Evolutionary conservation across 1,140 invertebrate genomes (phyloP), one percentile per base, ranked within the genome.

Genomic region (Heterodera carotae): DNA sequence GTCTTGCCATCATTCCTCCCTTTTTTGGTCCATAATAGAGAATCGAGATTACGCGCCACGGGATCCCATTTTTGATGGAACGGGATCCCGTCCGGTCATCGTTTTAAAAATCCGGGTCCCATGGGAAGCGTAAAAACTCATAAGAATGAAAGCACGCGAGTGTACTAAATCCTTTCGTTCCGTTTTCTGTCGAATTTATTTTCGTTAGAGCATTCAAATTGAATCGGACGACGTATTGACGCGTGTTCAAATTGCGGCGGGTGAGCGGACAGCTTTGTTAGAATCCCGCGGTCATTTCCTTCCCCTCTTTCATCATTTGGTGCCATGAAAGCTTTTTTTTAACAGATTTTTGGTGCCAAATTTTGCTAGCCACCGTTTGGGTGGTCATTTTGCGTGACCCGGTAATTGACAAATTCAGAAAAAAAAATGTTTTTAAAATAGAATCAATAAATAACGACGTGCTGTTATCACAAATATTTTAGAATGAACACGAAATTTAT

Each of bases 401-500:
- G 1, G 91, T 92, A 89, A 39, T 39, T 39, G n/a, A n/a, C n/a
- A n/a, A n/a, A n/a, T n/a, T n/a, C n/a, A n/a, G n/a, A n/a, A n/a
- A n/a, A n/a, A n/a, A n/a, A n/a, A n/a, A n/a, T n/a, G n/a, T n/a
- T n/a, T n/a, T n/a, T n/a, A 89, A 88, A 56, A 34, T 36, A 39
- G 18, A 56, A 18, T 33, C 70, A 84, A 78, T 59, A 43, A 0
- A 43, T n/a, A 43, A 12, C 39, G 2, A 22, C 18, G 53, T 71
- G 56, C 22, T 43, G 7, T 48, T 31, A 0, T 74, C 22, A 22
- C 15, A 75, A 60, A 31, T 31, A 2, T 76, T 69, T 3, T 15
- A 92, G 92, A 94, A 98, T 90, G 94, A 91, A 1, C 96, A 98
- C 90, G 96, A 98, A 90, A 98, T 99, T 78, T 98, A 96, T 89